Percentiles rank a stretch among this genome's conserved stretches.
Conservation (phyloP, 2,113 vertebrate species). For the Brachyhypopomus gauderio region DNA sequence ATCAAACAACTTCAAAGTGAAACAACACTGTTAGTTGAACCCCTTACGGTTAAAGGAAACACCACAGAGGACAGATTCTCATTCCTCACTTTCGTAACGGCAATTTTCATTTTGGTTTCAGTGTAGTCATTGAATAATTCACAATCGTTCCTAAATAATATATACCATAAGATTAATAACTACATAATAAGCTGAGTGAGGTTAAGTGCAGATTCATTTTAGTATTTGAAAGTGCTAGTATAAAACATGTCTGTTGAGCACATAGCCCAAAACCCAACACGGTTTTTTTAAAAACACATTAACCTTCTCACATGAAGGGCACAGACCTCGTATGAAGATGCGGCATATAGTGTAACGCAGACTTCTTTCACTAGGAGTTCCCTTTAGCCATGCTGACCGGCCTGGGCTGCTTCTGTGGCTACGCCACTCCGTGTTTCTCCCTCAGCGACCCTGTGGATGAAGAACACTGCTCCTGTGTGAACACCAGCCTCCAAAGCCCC, state of each 20-base stretch:
- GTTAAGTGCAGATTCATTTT: neutral
- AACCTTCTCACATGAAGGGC: neutral
- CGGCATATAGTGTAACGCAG: neutral
- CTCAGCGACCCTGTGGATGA: slow-evolving; percentile 65
- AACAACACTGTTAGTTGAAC: neutral
- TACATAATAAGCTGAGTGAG: no score
- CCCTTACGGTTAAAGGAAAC: no score
- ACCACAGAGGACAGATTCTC: no score
- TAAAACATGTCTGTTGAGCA: neutral
- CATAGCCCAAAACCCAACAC: neutral
- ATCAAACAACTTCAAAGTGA: neutral
- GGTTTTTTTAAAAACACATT: no score
- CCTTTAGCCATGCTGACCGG: slow-evolving; percentile 77
- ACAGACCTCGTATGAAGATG: no score
- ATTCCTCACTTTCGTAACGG: no score
- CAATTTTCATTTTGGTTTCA: neutral
- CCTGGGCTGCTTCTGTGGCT: slow-evolving; percentile 81
- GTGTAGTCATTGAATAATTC: no score
- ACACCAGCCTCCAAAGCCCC: slow-evolving; percentile 37
- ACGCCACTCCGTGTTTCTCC: slow-evolving; percentile 72
- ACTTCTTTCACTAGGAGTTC: slow-evolving; percentile 73
- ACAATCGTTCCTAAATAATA: no score
- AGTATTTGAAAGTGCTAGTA: neutral
- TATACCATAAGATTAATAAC: no score
- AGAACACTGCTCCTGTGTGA: slow-evolving; percentile 61